Base-by-base conservation (phyloP, 2,113 vertebrate genomes). In the Tautogolabrus adspersus region DNA sequence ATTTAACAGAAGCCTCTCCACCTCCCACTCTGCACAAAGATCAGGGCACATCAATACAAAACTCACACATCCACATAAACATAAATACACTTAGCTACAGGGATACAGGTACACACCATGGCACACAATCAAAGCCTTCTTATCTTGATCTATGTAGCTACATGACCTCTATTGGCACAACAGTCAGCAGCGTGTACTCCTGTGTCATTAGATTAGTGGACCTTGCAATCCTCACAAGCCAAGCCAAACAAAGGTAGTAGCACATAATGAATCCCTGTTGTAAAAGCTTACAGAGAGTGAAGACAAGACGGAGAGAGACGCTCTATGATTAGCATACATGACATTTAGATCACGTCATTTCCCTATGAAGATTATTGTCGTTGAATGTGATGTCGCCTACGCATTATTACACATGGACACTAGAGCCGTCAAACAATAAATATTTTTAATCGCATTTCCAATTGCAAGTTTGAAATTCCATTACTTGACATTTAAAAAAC, bases 71-170 rank as follows among this genome's bases (percentile, higher is more conserved):
- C 8, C 42, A 63, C 63, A 58, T 15, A 22, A 8, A 70, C 16
- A 66, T 38, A 44, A 71, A 49, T 23, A 34, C 40, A 65, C 21
- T 6, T 6, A 7, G 18, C 3, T 19, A 49, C 15, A 19, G 15
- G 47, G 16, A 18, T 4, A 49, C 47, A 49, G 18, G 16, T 18
- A 49, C 15, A 63, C 60, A 79, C 44, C 40, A 38, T 10, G 49
- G 22, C 22, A 65, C 70, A 62, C 64, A 49, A n/a, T 74, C 78
- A 64, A 26, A 63, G 59, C 74, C 68, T 83, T 54, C 77, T 91
- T 89, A 88, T 91, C 84, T 80, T 74, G 46, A 89, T 87, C 81
- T 76, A 60, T 89, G 68, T 63, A 79, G 52, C 71, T 75, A 83
- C 87, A 87, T 18, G 78, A 81, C 82, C 80, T 87, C 61, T 83